Base-by-base conservation (phyloP, 2,797 vertebrate genomes). In the Crenuchus spilurus region DNA sequence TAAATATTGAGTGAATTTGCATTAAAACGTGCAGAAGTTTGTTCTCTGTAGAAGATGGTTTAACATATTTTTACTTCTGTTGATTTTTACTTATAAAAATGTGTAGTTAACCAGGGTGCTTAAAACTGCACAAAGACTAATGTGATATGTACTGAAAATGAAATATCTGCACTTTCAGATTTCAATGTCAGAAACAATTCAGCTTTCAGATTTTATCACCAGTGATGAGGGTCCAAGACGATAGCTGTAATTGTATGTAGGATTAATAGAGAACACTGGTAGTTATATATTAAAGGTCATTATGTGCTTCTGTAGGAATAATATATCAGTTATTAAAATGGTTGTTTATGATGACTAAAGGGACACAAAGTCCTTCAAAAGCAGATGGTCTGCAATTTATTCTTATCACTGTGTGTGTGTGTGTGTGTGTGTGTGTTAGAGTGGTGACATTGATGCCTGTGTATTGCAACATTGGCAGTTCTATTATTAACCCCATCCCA, bases 391-490 rank as follows among this genome's bases (percentile, higher is more conserved):
- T 68, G 69, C 62, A 66, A 54, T 81, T 41, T 78, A 24, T 49
- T 16, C 1, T 1, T 31, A 20, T 61, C 39, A 11, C 30, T 48
- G 26, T 67, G 31, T 39, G 49, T 49, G 52, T 14, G 10, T 73
- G 55, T 46, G 14, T 46, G 41, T 57, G 24, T 70, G 35, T 35
- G 51, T 44, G 52, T n/a, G 14, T 57, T 28, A 28, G 5, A 77
- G 26, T 76, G 57, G 37, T 65, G 70, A 52, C 51, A 75, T 72
- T 72, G 88, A 81, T 84, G 74, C 85, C 80, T 89, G 85, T 88
- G 41, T 64, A 57, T 89, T 88, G 84, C 85, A 78, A 84, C 61
- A 81, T 77, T 80, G 78, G 78, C 82, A 78, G 81, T 83, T 71
- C 10, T 75, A 79, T 86, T 83, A 85, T 84, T 85, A 85, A 84